Evolutionary conservation across 1,140 invertebrate genomes (phyloP).

Genomic region (Pectinophora gossypiella): DNA sequence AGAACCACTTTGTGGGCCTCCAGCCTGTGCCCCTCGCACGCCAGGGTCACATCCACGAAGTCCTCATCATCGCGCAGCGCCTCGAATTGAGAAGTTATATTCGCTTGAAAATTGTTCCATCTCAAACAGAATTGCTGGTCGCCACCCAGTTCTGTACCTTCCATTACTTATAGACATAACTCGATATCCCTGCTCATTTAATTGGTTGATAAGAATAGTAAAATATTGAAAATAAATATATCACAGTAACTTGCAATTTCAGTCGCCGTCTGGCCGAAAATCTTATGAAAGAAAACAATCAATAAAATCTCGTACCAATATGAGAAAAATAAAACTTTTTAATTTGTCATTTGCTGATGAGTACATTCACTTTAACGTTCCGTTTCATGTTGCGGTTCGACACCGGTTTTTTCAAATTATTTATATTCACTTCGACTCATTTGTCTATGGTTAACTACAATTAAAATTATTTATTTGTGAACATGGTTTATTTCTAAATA

Average conservation of each 20-base stretch:
- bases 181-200: constrained; percentile 75
- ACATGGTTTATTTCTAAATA: too few species aligned
- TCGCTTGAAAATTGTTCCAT: constrained; percentile 95
- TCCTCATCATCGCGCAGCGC: constrained; percentile 86
- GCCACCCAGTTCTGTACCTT: constrained; percentile 77
- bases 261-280: constrained; percentile 76
- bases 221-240: constrained; percentile 75
- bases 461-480: neutral
- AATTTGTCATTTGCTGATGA: constrained; percentile 74
- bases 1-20: constrained; percentile 88
- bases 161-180: constrained; percentile 76
- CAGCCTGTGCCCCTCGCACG: constrained; percentile 85
- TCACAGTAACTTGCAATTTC: constrained; percentile 75
- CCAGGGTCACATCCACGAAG: constrained; percentile 89
- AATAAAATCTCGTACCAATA: constrained; percentile 77
- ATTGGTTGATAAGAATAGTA: constrained; percentile 74
- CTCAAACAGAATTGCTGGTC: constrained; percentile 93
- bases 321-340: constrained; percentile 77
- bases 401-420: constrained; percentile 17
- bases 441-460: neutral
- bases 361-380: constrained; percentile 73
- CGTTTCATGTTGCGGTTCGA: constrained; percentile 37
- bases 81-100: constrained; percentile 89
- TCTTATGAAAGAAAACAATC: constrained; percentile 76
- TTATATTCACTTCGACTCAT: too few species aligned